Base-by-base conservation (phyloP, 2,888 invertebrate genomes). In the Tinea pellionella region DNA sequence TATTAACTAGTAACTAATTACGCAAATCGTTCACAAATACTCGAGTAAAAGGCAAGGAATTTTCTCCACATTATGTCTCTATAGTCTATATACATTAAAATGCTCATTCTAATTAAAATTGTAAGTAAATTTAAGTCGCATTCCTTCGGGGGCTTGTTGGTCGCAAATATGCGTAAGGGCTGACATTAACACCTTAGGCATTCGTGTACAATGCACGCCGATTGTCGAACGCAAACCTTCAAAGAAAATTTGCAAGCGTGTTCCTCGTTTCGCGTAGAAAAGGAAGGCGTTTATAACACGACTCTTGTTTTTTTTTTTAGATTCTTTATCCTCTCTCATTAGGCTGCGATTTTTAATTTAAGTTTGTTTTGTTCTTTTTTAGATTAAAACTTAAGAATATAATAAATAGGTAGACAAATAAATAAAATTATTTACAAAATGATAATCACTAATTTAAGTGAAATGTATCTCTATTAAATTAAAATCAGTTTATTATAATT, bases 41-140 rank as follows among this genome's bases (percentile, higher is more conserved):
- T 24, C 24, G 24, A 24, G 3, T 6, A 24, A 73, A 15, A 47
- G 13, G 47, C 47, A 8, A 47, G 16, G 47, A 47, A 47, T 47
- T 41, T 16, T 13, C 15, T 24, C 19, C 18, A 24, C 24, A 9
- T 53, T 53, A 53, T 53, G 24, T 53, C 53, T 53, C 18, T 53
- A 47, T 80, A 77, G 37, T 2, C 37, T 12, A 80, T n/a, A n/a
- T 80, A 78, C 77, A 78, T 80, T 77, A 76, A 73, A 76, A 69
- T 65, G 67, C 65, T 68, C 65, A 69, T 69, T 71, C 80, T 80
- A 80, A 80, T 80, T 80, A 80, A 80, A 80, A 80, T 80, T 78
- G 77, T 64, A 71, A 74, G 80, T 80, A 80, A 80, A 80, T 76
- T 73, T 30, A 12, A 1, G 8, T 32, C 13, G 37, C 16, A 32